A percentile compares a stretch with the other conserved stretches of the same genome.
Conservation (phyloP, 92 coral and sea anemone genomes). For the Diadumene lineata region DNA sequence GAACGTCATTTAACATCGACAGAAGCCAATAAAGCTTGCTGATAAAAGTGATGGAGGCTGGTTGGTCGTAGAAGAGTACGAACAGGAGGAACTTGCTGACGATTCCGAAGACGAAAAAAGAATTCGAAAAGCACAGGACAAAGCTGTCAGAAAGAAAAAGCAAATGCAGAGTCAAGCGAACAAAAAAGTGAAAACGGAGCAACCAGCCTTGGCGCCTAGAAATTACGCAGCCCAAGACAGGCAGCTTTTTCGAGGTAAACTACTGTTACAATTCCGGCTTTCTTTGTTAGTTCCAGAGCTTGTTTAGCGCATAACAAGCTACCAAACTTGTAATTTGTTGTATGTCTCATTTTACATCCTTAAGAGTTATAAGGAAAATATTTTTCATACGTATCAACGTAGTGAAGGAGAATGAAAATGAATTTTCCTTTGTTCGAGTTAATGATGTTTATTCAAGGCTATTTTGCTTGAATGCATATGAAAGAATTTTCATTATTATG, state of each 20-base stretch:
- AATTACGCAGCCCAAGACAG: neutral
- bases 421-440: too few species aligned
- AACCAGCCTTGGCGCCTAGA: too few species aligned
- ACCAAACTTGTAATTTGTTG: too few species aligned
- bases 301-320: too few species aligned
- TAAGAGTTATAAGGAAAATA: too few species aligned
- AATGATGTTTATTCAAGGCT: too few species aligned
- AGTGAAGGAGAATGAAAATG: constrained; percentile 15
- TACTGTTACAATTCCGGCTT: neutral
- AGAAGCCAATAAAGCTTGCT: constrained; percentile 14
- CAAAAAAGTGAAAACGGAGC: neutral
- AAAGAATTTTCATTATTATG: too few species aligned
- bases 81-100: constrained; percentile 28
- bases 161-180: neutral
- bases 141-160: neutral
- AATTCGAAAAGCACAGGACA: neutral
- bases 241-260: constrained; percentile 16
- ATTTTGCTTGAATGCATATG: too few species aligned
- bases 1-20: constrained; percentile 5
- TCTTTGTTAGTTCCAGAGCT: constrained; percentile 11
- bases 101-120: too few species aligned
- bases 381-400: neutral
- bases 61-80: constrained; percentile 9
- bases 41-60: constrained; percentile 18
- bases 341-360: too few species aligned